Base-by-base conservation (phyloP, 2,888 invertebrate genomes). In the Creontiades dilutus region DNA sequence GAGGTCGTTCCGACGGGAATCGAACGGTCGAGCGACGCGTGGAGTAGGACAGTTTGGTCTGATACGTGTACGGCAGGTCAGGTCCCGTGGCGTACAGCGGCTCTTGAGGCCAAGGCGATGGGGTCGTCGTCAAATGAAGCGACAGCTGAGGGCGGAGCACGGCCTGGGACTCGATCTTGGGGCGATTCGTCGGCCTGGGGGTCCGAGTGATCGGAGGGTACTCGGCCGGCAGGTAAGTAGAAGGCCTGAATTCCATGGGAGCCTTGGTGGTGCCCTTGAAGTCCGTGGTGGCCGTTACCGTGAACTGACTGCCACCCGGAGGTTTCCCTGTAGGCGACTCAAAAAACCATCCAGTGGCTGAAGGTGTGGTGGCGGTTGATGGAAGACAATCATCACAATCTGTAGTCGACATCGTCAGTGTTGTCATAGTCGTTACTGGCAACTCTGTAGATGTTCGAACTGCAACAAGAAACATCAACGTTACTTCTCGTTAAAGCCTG, bases 21-120 rank as follows among this genome's bases (percentile, higher is more conserved):
- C 91, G 89, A 14, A 91, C 90, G 5, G 89, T 88, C 57, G 76
- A 88, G 27, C 76, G 52, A 55, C 86, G 87, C 0, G 91, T 90
- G 2, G 89, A 75, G 47, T 85, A 89, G 5, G 78, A 19, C 5
- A 27, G 23, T 27, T 57, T 55, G 16, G 19, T 52, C 9, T 14
- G 37, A 47, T 61, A 78, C 46, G 75, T 61, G 80, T 37, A 86
- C 37, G 80, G 89, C 46, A 19, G 46, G 16, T 47, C 48, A 14
- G 75, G 76, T 68, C 47, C 46, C 5, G 61, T 68, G 19, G 37
- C 23, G 23, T 68, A 68, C 0, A 19, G 68, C n/a, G 55, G 46
- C 12, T 61, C 47, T 9, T 78, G 78, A 9, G 78, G 88, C 57
- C 57, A 37, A 28, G 85, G 37, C 19, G 68, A 19, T 23, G 68